Conservation (phyloP, 2,888 invertebrate genomes). For the Caenorhabditis afra region DNA sequence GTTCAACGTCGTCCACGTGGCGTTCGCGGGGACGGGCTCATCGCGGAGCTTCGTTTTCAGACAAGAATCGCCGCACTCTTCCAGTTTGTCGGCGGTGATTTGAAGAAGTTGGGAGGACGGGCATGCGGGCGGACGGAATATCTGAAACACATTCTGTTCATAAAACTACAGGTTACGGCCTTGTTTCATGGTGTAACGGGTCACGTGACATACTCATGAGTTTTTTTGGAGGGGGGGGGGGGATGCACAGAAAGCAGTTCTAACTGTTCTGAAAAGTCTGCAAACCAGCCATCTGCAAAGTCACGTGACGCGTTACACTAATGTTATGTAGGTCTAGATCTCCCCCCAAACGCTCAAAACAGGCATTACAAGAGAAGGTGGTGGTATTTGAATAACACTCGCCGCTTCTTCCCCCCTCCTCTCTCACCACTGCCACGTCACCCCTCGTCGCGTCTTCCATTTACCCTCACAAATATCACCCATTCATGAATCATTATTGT, state of each 20-base stretch:
- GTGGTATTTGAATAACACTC: not conserved
- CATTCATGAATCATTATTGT: slow-evolving; percentile 39
- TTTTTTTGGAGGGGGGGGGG: too few relatives aligned
- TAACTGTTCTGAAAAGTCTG: too few relatives aligned
- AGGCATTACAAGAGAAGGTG: not conserved
- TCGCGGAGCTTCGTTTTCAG: slow-evolving; percentile 11
- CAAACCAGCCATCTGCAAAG: too few relatives aligned
- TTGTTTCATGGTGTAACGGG: too few relatives aligned
- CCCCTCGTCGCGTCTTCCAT: not conserved
- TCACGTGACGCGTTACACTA: too few relatives aligned
- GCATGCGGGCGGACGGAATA: slow-evolving; percentile 22
- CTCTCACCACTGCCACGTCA: not conserved
- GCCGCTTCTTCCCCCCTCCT: not conserved
- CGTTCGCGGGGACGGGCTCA: not conserved
- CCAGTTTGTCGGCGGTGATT: slow-evolving; percentile 40
- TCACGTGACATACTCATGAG: too few relatives aligned
- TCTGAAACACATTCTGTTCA: slow-evolving; percentile 22
- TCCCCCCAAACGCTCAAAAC: too few relatives aligned
- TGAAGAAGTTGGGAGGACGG: slow-evolving; percentile 23
- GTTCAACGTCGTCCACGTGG: slow-evolving; percentile 44
- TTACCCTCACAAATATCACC: slow-evolving; percentile 5
- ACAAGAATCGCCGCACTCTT: slow-evolving; percentile 27
- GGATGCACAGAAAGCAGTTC: too few relatives aligned
- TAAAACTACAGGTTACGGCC: too few relatives aligned
- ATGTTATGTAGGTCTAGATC: too few relatives aligned